Conservation (phyloP, 2,888 invertebrate species). For the Harpalus rufipes region DNA sequence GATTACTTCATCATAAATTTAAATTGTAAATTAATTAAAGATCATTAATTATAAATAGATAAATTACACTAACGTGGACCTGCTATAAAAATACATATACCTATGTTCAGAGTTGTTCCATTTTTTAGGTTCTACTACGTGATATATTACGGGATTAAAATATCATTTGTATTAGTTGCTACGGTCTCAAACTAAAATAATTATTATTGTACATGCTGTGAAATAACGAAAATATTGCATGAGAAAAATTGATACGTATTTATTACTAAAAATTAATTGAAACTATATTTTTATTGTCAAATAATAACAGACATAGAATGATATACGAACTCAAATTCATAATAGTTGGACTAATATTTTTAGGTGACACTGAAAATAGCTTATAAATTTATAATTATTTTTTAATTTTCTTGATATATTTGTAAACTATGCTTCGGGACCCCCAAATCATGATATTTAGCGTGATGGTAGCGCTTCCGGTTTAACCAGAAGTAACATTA, state of each 20-base stretch:
- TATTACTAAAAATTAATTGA: slow-evolving; percentile 4
- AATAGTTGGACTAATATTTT: too few species aligned
- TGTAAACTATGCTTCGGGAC: too few species aligned
- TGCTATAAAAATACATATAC: slow-evolving; percentile 40
- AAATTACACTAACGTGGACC: slow-evolving; percentile 42
- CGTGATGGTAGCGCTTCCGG: too few species aligned
- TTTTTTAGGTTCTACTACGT: slow-evolving; percentile 36
- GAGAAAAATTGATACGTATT: slow-evolving; percentile 24
- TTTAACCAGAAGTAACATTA: too few species aligned
- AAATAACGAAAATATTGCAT: slow-evolving; percentile 16
- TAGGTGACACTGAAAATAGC: too few species aligned
- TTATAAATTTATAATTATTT: too few species aligned
- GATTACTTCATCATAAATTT: slow-evolving; percentile 64
- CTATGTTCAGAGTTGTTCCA: slow-evolving; percentile 37
- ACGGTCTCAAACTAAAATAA: slow-evolving; percentile 13
- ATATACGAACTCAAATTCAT: not conserved
- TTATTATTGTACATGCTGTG: slow-evolving; percentile 13
- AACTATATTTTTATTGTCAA: slow-evolving; percentile 1
- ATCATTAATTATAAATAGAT: slow-evolving; percentile 64
- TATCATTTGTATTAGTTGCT: slow-evolving; percentile 36
- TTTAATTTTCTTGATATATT: too few species aligned
- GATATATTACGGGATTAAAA: slow-evolving; percentile 53
- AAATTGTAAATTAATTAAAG: slow-evolving; percentile 60
- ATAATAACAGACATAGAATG: not conserved
- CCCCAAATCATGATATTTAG: too few species aligned